Evolutionary conservation across 2,888 invertebrate species (phyloP), one percentile per base, ranked within the genome.

Genomic region (Liposcelis brunnea): DNA sequence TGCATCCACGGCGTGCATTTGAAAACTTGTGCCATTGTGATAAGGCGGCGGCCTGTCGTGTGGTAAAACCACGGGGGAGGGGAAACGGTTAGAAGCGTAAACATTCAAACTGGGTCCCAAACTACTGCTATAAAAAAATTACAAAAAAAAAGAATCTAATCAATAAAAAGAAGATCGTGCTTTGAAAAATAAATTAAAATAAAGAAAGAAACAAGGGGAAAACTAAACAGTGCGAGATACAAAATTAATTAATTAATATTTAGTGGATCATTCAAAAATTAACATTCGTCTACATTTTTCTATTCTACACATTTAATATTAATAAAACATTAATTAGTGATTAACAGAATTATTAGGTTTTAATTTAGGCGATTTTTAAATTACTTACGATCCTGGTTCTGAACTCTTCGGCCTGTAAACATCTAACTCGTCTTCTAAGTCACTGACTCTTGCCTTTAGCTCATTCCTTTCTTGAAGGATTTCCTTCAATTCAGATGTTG

Each of bases 401-500:
- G 15, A 32, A 31, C 40, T 63, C 61, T 68, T 69, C 52, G 80
- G 72, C 60, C 80, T 72, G 58, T 79, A 73, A 45, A 77, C 71
- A 51, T 77, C 80, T 52, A 97, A 64, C 64, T 94, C 91, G 55
- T 94, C 93, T 62, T 93, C 90, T n/a, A 94, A 74, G 59, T 89
- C 84, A 57, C 83, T 81, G 44, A 97, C 80, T 58, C 82, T 77
- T n/a, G 86, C 80, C 59, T 93, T 89, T 45, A 95, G 71, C 60
- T 90, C 87, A 65, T 95, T 95, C 48, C 94, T 73, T 66, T 97
- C 94, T 60, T 83, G 78, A 19, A 91, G 66, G 51, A 93, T 86
- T 56, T 84, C 85, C 54, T 84, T 77, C 16, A 91, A 67, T 60
- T 91, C 90, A 43, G 79, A 71, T 47, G 85, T 76, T 1, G 89